Conservation (phyloP, 92 coral and sea anemone genomes). For the Metridium senile region DNA sequence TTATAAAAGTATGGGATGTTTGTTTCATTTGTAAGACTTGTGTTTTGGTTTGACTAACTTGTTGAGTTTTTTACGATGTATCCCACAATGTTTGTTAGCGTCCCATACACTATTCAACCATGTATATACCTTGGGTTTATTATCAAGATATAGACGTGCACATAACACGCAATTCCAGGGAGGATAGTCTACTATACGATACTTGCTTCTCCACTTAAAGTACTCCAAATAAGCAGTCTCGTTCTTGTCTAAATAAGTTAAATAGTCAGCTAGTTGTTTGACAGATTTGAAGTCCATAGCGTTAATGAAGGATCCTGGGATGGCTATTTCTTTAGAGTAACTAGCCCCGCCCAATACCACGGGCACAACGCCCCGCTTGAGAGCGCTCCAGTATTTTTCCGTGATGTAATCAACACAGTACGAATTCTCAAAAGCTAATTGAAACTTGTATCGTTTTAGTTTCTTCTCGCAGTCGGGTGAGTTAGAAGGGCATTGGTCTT, state of each 20-base stretch:
- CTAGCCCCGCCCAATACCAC: constrained; percentile 82
- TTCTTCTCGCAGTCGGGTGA: constrained; percentile 40
- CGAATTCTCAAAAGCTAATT: constrained; percentile 80
- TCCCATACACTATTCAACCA: constrained; percentile 28
- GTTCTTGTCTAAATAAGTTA: constrained; percentile 58
- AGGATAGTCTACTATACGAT: constrained; percentile 45
- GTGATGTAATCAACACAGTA: constrained; percentile 77
- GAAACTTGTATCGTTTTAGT: constrained; percentile 76
- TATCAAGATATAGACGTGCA: constrained; percentile 58
- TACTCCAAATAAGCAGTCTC: constrained; percentile 78
- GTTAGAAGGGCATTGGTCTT: constrained; percentile 26
- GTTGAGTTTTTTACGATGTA: constrained; percentile 18
- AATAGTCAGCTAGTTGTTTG: constrained; percentile 63
- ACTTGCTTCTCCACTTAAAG: constrained; percentile 67
- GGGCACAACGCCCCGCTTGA: constrained; percentile 64
- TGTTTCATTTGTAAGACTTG: no score
- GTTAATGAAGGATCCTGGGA: constrained; percentile 82
- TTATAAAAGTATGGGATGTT: no score
- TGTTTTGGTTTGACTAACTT: constrained; percentile 3
- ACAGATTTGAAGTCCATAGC: constrained; percentile 74
- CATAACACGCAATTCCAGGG: constrained; percentile 85
- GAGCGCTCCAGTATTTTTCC: constrained; percentile 82
- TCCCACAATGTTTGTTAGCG: constrained; percentile 36
- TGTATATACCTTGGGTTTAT: constrained; percentile 33
- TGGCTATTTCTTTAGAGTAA: constrained; percentile 57